Evolutionary conservation across 2,113 vertebrate genomes (phyloP).

Genomic region (Pionites leucogaster): DNA sequence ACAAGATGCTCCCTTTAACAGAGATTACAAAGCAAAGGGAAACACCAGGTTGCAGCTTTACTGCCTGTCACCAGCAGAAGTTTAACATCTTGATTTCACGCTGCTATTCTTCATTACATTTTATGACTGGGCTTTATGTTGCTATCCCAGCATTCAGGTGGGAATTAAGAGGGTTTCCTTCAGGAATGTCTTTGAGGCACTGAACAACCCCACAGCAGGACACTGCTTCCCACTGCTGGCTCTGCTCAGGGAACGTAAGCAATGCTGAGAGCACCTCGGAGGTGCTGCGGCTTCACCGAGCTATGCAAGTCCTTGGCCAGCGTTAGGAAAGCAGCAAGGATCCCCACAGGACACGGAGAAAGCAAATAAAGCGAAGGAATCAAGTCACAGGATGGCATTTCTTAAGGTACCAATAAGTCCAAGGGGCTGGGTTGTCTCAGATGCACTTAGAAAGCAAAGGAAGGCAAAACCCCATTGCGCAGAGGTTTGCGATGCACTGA

Average conservation of each 20-base stretch:
- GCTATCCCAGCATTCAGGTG: not conserved
- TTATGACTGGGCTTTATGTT: not conserved
- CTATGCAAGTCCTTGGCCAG: fast-evolving
- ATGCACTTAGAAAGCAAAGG: not conserved
- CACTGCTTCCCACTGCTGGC: not conserved
- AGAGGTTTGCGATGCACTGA: not conserved
- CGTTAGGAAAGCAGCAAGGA: not conserved
- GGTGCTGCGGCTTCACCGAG: not conserved
- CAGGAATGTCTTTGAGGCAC: not conserved
- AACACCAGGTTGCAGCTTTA: conserved; percentile 4
- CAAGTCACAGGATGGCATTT: fast-evolving
- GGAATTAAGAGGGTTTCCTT: not conserved
- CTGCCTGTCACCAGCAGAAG: not conserved
- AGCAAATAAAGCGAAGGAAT: not conserved
- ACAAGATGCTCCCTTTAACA: not conserved
- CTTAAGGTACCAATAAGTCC: not conserved
- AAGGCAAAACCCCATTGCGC: not conserved
- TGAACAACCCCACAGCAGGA: not conserved
- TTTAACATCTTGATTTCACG: conserved; percentile 56
- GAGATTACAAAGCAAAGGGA: not conserved
- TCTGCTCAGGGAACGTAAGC: not conserved
- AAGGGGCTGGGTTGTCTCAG: not conserved
- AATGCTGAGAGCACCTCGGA: not conserved
- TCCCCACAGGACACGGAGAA: not conserved
- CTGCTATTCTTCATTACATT: conserved; percentile 28